Evolutionary conservation across 1,140 invertebrate species (phyloP).

Genomic region (Trichonephila inaurata): DNA sequence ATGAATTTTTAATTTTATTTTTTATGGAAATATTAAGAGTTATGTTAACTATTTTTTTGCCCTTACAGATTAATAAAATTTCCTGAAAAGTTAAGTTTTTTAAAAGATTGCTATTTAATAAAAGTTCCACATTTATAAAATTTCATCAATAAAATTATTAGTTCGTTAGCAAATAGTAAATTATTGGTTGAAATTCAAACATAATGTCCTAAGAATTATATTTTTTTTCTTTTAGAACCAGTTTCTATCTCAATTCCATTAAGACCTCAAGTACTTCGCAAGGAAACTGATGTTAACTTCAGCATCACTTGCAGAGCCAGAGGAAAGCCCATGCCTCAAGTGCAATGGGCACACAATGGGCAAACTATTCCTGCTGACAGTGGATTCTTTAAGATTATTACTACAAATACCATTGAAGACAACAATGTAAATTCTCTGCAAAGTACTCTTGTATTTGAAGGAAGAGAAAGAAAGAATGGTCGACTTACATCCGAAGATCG

Average conservation of each 20-base stretch:
- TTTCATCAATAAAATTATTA: no score
- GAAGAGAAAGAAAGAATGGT: conserved; percentile 84
- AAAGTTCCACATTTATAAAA: no score
- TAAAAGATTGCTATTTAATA: no score
- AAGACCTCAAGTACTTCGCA: conserved; percentile 84
- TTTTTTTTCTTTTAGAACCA: conserved; percentile 82
- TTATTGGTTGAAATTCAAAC: no score
- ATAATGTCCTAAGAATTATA: no score
- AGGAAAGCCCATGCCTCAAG: conserved; percentile 91
- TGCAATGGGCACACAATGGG: conserved; percentile 93
- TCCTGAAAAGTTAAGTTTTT: no score
- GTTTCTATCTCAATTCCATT: conserved; percentile 90
- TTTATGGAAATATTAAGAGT: no score
- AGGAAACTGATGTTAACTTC: conserved; percentile 90
- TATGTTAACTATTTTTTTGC: no score
- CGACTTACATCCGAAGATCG: conserved; percentile 85
- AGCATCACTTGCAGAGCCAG: conserved; percentile 90
- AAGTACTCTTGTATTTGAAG: conserved; percentile 89
- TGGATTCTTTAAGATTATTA: conserved; percentile 87
- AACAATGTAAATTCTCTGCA: conserved; percentile 89
- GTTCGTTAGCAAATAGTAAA: no score
- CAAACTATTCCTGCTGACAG: conserved; percentile 86
- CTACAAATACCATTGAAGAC: conserved; percentile 85
- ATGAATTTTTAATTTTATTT: no score
- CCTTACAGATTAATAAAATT: no score